These are phyloP conservation scores for Microctonus aethiopoides DNA, from an alignment of 2,888 invertebrate genomes.

Conservation along the genomic window DNA sequence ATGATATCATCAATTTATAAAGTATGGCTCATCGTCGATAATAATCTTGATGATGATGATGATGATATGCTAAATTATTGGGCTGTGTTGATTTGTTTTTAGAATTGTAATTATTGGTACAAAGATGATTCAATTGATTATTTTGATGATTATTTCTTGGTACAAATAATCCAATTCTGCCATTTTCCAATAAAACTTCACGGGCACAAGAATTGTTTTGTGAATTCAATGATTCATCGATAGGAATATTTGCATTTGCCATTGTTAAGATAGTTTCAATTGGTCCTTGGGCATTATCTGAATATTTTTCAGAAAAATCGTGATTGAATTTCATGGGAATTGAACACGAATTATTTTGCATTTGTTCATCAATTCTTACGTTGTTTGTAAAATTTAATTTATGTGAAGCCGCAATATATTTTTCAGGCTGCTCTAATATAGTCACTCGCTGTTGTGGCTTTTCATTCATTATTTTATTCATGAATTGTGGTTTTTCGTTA, in stretches of 20 bases:
- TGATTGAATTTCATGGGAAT: neutral
- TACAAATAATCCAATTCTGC: constrained; percentile 3
- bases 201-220: neutral
- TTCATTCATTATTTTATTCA: neutral
- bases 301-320: neutral
- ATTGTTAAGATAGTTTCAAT: neutral
- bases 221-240: neutral
- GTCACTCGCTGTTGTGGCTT: neutral
- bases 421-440: neutral
- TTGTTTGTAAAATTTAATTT: neutral
- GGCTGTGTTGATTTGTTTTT: neutral
- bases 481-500: neutral
- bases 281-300: neutral
- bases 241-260: neutral
- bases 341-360: neutral
- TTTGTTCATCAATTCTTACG: neutral
- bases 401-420: neutral
- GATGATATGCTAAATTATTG: neutral
- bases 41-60: neutral
- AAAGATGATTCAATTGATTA: neutral
- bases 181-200: constrained; percentile 1
- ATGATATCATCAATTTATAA: neutral
- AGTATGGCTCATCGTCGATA: neutral
- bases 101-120: neutral
- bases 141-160: neutral